Base-by-base conservation (phyloP, 2,888 invertebrate genomes). In the Clunio marinus region DNA sequence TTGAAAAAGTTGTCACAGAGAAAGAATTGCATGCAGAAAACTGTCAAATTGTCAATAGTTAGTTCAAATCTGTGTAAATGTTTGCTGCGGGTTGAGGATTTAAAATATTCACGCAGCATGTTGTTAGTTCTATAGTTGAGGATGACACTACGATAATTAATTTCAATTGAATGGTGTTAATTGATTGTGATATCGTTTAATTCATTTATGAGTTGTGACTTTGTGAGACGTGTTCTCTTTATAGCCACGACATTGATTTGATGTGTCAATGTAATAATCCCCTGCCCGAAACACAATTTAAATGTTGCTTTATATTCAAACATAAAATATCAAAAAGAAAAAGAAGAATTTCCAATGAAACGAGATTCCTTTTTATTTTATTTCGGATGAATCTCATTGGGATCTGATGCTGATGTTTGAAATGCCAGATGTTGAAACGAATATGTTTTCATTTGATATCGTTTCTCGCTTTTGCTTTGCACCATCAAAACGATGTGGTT, bases 161-260 rank as follows among this genome's bases (percentile, higher is more conserved):
- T 51, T 51, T 51, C 8, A 51, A 51, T 51, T 51, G 51, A 51
- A 51, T 7, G 20, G 51, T 51, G 51, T 51, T 51, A 51, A 51
- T 51, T 51, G 51, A 51, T 51, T 51, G 20, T 51, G 51, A 51
- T 51, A 51, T 22, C 17, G 13, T 20, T 51, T 51, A 22, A 51
- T 51, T 51, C 8, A 20, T 5, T 22, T 51, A 22, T 17, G 51
- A 51, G 20, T 17, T 4, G 15, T 15, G 41, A 7, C 8, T 32
- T 32, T 32, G 32, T 8, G 3, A 41, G 41, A 7, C n/a, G 41
- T 7, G 41, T 41, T 4, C 13, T 13, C 13, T 7, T 32, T 41
- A 3, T 7, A 41, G 32, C 32, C 4, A 8, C 32, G 41, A 41
- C 7, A 41, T 41, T 41, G 41, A 41, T 41, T 41, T 41, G 41